A percentile compares a stretch with the other conserved stretches of the same genome.
Conservation (phyloP, 2,888 invertebrate genomes). For the Cheilosia urbana region DNA sequence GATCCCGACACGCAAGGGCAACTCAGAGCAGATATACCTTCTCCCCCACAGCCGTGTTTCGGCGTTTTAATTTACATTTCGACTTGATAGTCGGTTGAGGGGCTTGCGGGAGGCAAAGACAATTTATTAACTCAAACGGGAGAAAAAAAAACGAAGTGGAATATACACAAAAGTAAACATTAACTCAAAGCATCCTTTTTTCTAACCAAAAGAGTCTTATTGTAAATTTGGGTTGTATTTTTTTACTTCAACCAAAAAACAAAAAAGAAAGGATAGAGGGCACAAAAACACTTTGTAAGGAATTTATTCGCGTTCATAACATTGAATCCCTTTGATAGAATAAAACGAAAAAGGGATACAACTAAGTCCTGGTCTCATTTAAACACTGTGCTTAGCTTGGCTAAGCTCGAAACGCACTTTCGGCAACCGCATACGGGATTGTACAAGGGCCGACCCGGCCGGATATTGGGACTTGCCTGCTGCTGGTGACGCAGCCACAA, state of each 20-base stretch:
- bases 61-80: constrained; percentile 73
- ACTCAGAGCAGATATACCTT: constrained; percentile 17
- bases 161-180: constrained; percentile 52
- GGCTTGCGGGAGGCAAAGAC: constrained; percentile 5
- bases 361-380: constrained; percentile 49
- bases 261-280: constrained; percentile 44
- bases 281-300: constrained; percentile 62
- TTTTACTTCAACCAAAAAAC: constrained; percentile 18
- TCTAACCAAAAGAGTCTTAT: constrained; percentile 10
- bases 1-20: constrained; percentile 69
- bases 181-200: constrained; percentile 57
- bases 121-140: constrained; percentile 65
- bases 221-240: constrained; percentile 22
- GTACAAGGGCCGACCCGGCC: constrained; percentile 17
- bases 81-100: constrained; percentile 47
- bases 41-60: constrained; percentile 28
- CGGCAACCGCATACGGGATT: constrained; percentile 32
- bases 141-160: constrained; percentile 41
- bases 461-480: constrained; percentile 1
- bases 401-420: constrained; percentile 50
- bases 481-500: background rate
- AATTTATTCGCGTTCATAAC: constrained; percentile 60
- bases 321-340: constrained; percentile 30
- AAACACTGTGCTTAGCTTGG: constrained; percentile 48
- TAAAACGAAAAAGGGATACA: constrained; percentile 4